phyloP scores from a whole-genome alignment of 1,140 invertebrate genomes.

The Whitmania pigra region DNA sequence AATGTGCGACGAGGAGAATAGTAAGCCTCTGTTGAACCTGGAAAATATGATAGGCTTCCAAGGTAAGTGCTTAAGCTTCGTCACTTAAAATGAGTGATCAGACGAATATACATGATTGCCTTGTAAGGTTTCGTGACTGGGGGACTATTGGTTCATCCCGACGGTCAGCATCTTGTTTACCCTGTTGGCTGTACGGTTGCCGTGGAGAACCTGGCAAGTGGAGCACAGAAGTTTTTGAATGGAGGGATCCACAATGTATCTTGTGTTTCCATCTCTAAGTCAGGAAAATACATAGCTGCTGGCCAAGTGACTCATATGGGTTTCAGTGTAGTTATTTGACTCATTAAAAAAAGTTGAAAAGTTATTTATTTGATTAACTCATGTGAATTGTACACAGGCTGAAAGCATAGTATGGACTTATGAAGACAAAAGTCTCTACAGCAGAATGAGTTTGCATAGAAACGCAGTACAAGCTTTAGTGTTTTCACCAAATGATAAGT shows the following conservation, averaged over 20 bases:
- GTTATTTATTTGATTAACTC: background rate
- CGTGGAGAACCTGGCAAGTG: conserved; percentile 58
- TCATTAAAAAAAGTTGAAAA: conserved; percentile 16
- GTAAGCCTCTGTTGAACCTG: conserved; percentile 13
- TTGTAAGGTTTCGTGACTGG: conserved; percentile 48
- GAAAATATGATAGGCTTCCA: conserved; percentile 21
- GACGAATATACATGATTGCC: background rate
- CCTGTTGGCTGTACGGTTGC: conserved; percentile 70
- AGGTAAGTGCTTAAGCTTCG: conserved; percentile 11
- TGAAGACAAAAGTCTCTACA: conserved; percentile 49
- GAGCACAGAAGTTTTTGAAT: conserved; percentile 61
- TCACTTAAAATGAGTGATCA: background rate
- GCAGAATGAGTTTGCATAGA: conserved; percentile 67
- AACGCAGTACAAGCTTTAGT: conserved; percentile 64
- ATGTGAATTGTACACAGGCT: conserved; percentile 41
- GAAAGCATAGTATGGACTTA: conserved; percentile 76
- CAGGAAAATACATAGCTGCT: conserved; percentile 67
- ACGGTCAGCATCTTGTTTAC: conserved; percentile 62
- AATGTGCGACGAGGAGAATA: conserved; percentile 11
- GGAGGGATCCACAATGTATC: conserved; percentile 74
- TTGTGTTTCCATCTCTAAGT: conserved; percentile 61
- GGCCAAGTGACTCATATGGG: conserved; percentile 79
- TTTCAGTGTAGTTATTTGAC: conserved; percentile 53
- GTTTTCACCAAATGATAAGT: conserved; percentile 66
- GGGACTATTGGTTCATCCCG: conserved; percentile 63